phyloP scores from a whole-genome alignment of 2,113 vertebrate species.

The Sakesphorus luctuosus region DNA sequence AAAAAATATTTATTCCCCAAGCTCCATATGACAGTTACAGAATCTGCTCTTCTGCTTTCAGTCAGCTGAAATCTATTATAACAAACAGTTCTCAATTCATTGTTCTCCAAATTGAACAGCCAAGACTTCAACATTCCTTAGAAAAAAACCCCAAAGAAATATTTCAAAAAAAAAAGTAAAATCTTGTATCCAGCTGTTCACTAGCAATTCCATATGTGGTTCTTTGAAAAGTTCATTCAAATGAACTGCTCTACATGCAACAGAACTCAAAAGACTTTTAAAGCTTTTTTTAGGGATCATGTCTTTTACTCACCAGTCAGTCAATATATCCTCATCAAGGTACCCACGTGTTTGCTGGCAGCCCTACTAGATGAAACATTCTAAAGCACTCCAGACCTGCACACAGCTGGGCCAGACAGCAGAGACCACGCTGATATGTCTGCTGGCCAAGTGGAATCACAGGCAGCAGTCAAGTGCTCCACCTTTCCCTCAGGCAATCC shows the following conservation, averaged over 20 bases:
- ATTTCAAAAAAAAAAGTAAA: background rate
- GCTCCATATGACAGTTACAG: background rate
- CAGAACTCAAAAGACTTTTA: background rate
- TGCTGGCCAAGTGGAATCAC: background rate
- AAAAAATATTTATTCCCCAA: background rate
- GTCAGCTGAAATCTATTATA: background rate
- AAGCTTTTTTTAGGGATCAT: background rate
- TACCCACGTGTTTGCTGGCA: background rate
- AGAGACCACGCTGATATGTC: background rate
- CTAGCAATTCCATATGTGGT: background rate
- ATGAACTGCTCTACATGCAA: background rate
- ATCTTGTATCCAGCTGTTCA: background rate
- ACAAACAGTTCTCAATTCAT: background rate
- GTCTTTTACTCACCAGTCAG: background rate
- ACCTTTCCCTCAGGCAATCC: background rate
- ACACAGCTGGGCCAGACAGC: background rate
- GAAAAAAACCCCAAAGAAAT: background rate
- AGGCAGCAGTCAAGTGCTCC: background rate
- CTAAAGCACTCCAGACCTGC: background rate
- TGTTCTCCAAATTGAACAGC: background rate
- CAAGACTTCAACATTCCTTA: background rate
- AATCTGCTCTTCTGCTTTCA: background rate
- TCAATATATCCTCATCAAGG: background rate
- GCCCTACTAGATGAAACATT: background rate
- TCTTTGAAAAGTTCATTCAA: background rate